Conservation (phyloP, 2,113 vertebrate genomes). For the Sphyrna mokarran region DNA sequence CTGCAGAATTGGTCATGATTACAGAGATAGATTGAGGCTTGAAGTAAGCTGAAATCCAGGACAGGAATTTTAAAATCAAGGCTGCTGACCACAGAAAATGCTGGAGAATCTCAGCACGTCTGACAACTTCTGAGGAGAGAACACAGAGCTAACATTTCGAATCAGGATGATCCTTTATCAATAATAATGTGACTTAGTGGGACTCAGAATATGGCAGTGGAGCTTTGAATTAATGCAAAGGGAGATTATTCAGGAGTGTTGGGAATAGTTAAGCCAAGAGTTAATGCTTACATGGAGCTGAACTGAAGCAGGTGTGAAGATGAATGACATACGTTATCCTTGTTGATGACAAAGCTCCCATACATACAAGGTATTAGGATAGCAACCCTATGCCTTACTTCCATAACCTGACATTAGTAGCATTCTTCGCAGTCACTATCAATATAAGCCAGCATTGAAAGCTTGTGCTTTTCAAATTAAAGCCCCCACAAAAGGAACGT, state of each 20-base stretch:
- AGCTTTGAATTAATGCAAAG: neutral
- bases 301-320: neutral
- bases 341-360: neutral
- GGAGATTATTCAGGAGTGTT: neutral
- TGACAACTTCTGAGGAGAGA: too few relatives aligned
- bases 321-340: neutral
- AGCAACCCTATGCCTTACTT: neutral
- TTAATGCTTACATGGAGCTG: neutral
- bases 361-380: neutral
- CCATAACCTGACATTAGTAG: neutral
- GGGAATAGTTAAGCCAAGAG: neutral
- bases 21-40: neutral
- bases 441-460: neutral
- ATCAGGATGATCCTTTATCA: too few relatives aligned
- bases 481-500: neutral
- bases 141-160: too few relatives aligned
- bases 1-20: neutral
- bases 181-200: neutral
- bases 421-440: neutral
- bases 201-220: neutral
- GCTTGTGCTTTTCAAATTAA: neutral
- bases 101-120: too few relatives aligned
- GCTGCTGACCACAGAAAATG: too few relatives aligned
- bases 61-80: neutral
- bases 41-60: neutral